Evolutionary conservation across 2,888 invertebrate genomes (phyloP), one percentile per base, ranked within the genome.

Genomic region (Clunio marinus): DNA sequence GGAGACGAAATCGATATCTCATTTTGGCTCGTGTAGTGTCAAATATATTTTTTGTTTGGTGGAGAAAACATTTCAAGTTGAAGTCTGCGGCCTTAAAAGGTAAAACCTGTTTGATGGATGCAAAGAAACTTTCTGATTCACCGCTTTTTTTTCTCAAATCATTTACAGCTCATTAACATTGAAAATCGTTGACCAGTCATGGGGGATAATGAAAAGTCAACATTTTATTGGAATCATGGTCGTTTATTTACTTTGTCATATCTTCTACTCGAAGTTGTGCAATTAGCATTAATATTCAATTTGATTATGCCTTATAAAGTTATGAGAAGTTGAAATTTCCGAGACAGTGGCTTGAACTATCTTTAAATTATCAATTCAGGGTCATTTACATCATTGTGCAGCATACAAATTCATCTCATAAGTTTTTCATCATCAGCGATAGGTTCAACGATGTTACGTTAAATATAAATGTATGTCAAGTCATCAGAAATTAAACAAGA

Each of bases 111-210:
- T 57, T n/a, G 51, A 51, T n/a, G 51, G 51, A 17, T 15, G n/a
- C 4, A 15, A 3, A 41, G 32, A 37, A 35, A 60, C 35, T 35
- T 32, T 20, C 60, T 60, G 60, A 60, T 60, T 60, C 60, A 60
- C 35, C 37, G 32, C 10, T 55, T 45, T 45, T 27, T 57, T 57
- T 20, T 57, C 27, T 57, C 27, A 22, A 25, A 57, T 27, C 57
- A 57, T 27, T 32, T 32, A 20, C 35, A 32, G 22, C 45, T 63
- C 63, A 63, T 63, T 63, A 63, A 15, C 63, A 63, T 63, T 63
- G 63, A 63, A 45, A 27, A 20, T 27, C 25, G 22, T 10, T 10
- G 37, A n/a, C 2, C 1, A 41, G 20, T 60, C 60, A 20, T 35
- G n/a, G 60, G 10, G 20, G 1, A 4, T 58, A 25, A 27, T 58